Percentiles rank a stretch among this genome's conserved stretches.
Conservation (phyloP, 2,797 vertebrate genomes). For the Anisognathus igniventris region DNA sequence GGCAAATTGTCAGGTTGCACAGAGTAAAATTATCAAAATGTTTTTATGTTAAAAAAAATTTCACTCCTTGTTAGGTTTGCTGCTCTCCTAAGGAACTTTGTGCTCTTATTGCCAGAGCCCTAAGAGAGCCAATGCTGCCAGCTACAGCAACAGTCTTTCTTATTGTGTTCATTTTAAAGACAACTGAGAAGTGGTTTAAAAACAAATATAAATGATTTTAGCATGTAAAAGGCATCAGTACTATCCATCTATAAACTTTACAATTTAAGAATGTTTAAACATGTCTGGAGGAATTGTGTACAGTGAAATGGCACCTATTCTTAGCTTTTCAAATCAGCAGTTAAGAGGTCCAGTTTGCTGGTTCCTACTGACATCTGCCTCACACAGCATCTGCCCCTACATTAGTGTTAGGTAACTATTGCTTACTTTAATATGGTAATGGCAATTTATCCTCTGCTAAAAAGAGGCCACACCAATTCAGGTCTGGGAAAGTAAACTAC, state of each 20-base stretch:
- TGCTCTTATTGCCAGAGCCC: neutral
- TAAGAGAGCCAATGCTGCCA: neutral
- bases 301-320: neutral
- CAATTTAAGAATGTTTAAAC: neutral
- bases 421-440: neutral
- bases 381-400: neutral
- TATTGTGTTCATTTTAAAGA: neutral
- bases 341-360: neutral
- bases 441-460: neutral
- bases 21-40: neutral
- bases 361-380: neutral
- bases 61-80: neutral
- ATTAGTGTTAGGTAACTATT: neutral
- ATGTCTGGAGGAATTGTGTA: neutral
- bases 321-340: neutral
- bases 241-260: neutral
- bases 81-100: neutral
- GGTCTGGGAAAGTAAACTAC: neutral
- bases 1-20: neutral
- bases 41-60: neutral
- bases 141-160: neutral
- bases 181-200: neutral
- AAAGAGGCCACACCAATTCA: neutral
- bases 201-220: neutral
- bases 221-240: neutral